Percentiles rank a stretch among this genome's conserved stretches.
Evolutionary conservation across 2,113 vertebrate species (phyloP).

Genomic region (Phyllopteryx taeniolatus): DNA sequence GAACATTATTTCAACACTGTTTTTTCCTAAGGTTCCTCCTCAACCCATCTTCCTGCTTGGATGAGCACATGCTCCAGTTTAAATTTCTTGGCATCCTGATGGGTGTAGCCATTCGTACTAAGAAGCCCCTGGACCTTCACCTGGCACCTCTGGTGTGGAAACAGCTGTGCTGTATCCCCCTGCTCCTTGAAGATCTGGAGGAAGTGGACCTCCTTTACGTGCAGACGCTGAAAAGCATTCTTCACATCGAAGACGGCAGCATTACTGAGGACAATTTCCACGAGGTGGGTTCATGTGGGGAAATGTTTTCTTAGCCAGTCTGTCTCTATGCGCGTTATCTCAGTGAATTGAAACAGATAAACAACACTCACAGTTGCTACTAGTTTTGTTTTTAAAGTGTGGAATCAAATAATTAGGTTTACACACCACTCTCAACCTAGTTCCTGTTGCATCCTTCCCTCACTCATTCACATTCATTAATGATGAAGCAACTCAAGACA

Average conservation of each 20-base stretch:
- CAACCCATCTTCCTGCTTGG: constrained; percentile 71
- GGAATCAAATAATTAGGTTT: too few relatives aligned
- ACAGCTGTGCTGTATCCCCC: constrained; percentile 79
- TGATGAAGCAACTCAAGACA: too few relatives aligned
- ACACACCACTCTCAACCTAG: background rate
- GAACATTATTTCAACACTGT: background rate
- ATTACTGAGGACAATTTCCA: constrained; percentile 82
- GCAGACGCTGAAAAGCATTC: constrained; percentile 78
- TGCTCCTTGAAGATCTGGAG: constrained; percentile 74
- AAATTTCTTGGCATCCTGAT: constrained; percentile 80
- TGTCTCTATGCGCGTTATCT: background rate
- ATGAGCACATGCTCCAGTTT: constrained; percentile 79
- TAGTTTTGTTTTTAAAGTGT: background rate
- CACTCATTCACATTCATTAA: too few relatives aligned
- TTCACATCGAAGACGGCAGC: constrained; percentile 77
- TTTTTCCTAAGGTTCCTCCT: constrained; percentile 68
- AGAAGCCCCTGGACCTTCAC: constrained; percentile 81
- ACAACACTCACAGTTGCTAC: too few relatives aligned
- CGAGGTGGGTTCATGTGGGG: constrained; percentile 58
- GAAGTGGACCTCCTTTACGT: constrained; percentile 80
- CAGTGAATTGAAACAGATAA: too few relatives aligned
- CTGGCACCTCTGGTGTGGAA: constrained; percentile 80
- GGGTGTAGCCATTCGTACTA: constrained; percentile 80
- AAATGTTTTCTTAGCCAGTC: background rate
- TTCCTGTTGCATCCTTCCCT: too few relatives aligned